These are phyloP conservation scores for Siniperca chuatsi DNA, from an alignment of 2,113 vertebrate genomes.

Conservation along the genomic window DNA sequence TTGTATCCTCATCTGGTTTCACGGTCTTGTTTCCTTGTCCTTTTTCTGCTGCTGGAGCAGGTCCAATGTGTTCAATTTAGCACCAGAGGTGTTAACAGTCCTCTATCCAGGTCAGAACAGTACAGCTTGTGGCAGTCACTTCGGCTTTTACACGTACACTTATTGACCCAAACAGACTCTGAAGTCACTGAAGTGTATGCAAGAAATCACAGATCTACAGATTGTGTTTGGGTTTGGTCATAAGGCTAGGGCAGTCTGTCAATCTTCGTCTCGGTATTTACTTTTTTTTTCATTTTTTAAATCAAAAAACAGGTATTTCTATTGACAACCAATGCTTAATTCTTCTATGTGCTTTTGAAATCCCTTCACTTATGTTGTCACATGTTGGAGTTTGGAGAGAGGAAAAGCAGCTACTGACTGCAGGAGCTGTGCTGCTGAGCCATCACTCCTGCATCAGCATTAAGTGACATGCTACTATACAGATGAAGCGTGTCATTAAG, in stretches of 20 bases:
- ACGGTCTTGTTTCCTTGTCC: conserved; percentile 2
- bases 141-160: conserved; percentile 1
- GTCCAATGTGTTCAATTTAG: conserved; percentile 36
- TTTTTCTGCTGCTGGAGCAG: conserved; percentile 17
- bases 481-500: conserved; percentile 25
- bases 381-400: conserved; percentile 5
- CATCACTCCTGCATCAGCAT: conserved; percentile 22
- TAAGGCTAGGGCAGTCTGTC: not conserved
- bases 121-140: conserved; percentile 18
- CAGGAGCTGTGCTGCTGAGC: not conserved
- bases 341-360: conserved; percentile 16
- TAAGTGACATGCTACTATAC: conserved; percentile 14
- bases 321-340: not conserved
- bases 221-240: conserved; percentile 23
- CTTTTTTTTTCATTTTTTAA: not conserved
- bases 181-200: not conserved
- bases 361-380: not conserved
- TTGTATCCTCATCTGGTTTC: conserved; percentile 30
- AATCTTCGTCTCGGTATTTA: conserved; percentile 12
- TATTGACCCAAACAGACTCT: not conserved
- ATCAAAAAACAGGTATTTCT: not conserved
- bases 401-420: conserved; percentile 19
- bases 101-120: conserved; percentile 6
- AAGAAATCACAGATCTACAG: not conserved
- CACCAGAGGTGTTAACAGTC: conserved; percentile 16